These are phyloP conservation scores for Gryllus longicercus DNA, from an alignment of 2,888 invertebrate species.

Conservation along the genomic window DNA sequence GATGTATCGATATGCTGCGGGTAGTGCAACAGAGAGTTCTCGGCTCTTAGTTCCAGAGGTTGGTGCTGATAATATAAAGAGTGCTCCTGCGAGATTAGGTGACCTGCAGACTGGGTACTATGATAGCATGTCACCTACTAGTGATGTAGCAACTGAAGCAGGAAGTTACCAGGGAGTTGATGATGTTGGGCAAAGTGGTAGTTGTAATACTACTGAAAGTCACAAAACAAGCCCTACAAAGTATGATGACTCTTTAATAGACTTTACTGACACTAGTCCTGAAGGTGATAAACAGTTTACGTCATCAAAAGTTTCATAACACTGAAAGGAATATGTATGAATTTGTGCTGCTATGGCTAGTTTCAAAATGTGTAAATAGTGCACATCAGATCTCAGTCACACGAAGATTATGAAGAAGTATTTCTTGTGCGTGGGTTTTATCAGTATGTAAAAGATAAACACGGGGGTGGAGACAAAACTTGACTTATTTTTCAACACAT, in stretches of 20 bases:
- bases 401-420: too few species aligned
- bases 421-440: too few species aligned
- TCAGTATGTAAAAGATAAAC: too few species aligned
- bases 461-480: too few species aligned
- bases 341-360: too few species aligned
- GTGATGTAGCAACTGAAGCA: not conserved
- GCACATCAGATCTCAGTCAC: too few species aligned
- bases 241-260: not conserved
- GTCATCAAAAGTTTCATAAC: too few species aligned
- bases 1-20: slow-evolving; percentile 35
- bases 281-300: not conserved
- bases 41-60: slow-evolving; percentile 33
- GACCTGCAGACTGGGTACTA: slow-evolving; percentile 22
- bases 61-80: slow-evolving; percentile 28
- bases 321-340: too few species aligned
- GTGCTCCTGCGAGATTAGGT: slow-evolving; percentile 33
- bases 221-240: not conserved
- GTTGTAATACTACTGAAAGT: not conserved
- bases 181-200: not conserved
- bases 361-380: too few species aligned
- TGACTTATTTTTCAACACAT: too few species aligned
- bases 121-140: slow-evolving; percentile 29
- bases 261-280: not conserved
- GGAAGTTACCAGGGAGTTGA: not conserved
- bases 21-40: slow-evolving; percentile 34